Evolutionary conservation across 2,113 vertebrate genomes (phyloP), one percentile per base, ranked within the genome.

Genomic region (Tricholaema leucomelas): DNA sequence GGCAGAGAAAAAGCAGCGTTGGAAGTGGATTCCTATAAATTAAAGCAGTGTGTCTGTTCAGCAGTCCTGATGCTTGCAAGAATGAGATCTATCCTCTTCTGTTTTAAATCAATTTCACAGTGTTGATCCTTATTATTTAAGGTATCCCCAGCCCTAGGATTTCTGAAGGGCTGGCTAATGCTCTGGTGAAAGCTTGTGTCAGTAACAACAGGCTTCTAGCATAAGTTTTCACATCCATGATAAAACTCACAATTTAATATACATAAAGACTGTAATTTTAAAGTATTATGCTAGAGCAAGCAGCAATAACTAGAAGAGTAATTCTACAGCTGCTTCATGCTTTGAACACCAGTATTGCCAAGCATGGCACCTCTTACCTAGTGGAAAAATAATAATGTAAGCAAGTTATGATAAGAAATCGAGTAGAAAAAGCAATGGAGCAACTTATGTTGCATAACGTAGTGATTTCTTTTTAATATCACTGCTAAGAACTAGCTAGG

Each of bases 91-190:
- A 55, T 48, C 67, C 71, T 85, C 36, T 87, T 87, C 67, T 55
- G 44, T 59, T 93, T 76, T 89, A 79, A 76, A 87, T 89, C 75
- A 85, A 46, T 94, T 94, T 93, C 71, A 91, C 59, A 76, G 78
- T 40, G 63, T 55, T 66, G 63, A 87, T 73, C 40, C 28, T 66
- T 85, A 76, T 54, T 87, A 76, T 82, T 91, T 85, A 76, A 87
- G 79, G 75, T 89, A 67, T 82, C 52, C 40, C 40, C 40, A 77
- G 52, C 59, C 13, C 31, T 40, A 66, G 67, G 36, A 70, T 85
- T 87, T 89, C 56, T 59, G 79, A 54, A 63, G 50, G 64, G 28
- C 50, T 82, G 21, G 40, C 59, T 76, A 69, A 79, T 55, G 13
- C 59, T 59, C 25, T 73, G 54, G 11, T 87, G 81, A 82, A 89